Evolutionary conservation across 2,797 vertebrate species (phyloP), one percentile per base, ranked within the genome.

Genomic region (Squalus acanthias): DNA sequence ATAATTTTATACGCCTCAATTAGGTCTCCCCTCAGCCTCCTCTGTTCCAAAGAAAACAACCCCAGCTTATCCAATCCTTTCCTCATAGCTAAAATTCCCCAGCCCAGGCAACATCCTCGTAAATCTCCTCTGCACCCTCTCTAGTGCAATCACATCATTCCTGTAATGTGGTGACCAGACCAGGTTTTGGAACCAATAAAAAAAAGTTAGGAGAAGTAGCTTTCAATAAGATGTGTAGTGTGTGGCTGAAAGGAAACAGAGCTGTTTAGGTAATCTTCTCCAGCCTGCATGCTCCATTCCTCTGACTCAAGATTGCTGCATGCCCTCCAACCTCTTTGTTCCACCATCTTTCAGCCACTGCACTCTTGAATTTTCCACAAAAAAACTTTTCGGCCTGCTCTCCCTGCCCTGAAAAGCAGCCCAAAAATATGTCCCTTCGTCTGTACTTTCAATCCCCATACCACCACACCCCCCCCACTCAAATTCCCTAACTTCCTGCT

Each of bases 201-300:
- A 57, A 57, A 95, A 9, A 70, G 93, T 53, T 65, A 17, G 9
- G 87, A 33, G 69, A 95, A 95, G 22, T 33, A 26, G 67, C 39
- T 95, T 72, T 95, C 39, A 26, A 67, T 72, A 95, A 95, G 10
- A 53, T 53, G 24, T 33, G 92, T 65, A 92, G 57, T 92, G 33
- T 93, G 91, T 95, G 39, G 93, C 46, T 72, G 93, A 72, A 72
- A 95, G 24, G 39, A 72, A 95, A 39, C 93, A 95, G 93, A 95
- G 24, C 87, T 60, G 87, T 39, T 17, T 17, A 12, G n/a, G n/a
- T 39, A 82, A 82, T 9, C 89, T 65, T 92, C 33, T 89, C 57
- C 60, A 39, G 15, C 8, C 7, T 65, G 33, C n/a, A 65, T 20
- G 39, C 29, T 65, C 33, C n/a, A 39, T 39, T 17, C 33, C 13